Base-by-base conservation (phyloP, 2,797 vertebrate species). In the Semaprochilodus insignis region DNA sequence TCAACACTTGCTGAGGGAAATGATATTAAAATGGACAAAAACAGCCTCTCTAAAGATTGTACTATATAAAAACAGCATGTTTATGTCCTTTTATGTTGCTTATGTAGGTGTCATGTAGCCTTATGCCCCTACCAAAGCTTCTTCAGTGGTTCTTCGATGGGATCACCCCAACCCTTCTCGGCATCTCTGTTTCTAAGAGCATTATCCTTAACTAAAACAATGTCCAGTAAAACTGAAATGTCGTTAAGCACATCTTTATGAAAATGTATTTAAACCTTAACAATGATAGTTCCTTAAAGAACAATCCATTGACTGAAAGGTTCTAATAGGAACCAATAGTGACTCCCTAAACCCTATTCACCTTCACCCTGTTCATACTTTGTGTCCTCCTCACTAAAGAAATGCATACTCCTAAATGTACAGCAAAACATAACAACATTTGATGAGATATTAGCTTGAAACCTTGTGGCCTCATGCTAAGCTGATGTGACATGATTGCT, bases 401-500 rank as follows among this genome's bases (percentile, higher is more conserved):
- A 52, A 74, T 14, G 69, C 11, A 1, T 6, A 21, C 11, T 40
- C 34, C 27, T 40, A 3, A 27, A n/a, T n/a, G 40, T 25, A 23
- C 19, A 44, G 55, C 74, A 23, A 63, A 76, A 16, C n/a, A 15
- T 15, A 36, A 27, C 54, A n/a, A 34, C 17, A 55, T 60, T 23
- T 34, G 69, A 31, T 74, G 31, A 59, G 31, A 21, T 16, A 44
- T 74, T 59, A 74, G 34, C 19, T 78, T 2, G 19, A 65, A 74
- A 77, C 27, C 40, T 10, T 60, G 23, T 55, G 34, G 3, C 11
- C 80, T 55, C 23, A 7, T 51, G 69, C 70, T 57, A 51, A 27
- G 36, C 69, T 67, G 27, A 72, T 72, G 65, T 52, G 21, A 34
- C 34, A 57, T 78, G 72, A 74, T 78, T 69, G 63, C 74, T 19